Base-by-base conservation (phyloP, 2,113 vertebrate species). In the Oncorhynchus keta region DNA sequence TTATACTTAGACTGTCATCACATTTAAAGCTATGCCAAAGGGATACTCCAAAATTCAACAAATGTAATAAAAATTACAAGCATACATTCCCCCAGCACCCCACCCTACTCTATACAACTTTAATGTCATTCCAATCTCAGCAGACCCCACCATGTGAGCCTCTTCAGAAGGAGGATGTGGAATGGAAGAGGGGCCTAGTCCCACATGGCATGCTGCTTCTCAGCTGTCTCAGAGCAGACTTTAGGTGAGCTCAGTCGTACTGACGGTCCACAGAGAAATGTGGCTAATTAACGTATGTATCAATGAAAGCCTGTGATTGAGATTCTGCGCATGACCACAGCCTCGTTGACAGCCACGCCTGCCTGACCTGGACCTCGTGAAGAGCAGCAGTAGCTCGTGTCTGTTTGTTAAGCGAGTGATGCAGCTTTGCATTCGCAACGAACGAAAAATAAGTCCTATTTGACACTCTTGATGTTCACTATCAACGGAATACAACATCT, bases 231-330 rank as follows among this genome's bases (percentile, higher is more conserved):
- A 65, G 59, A 16, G 28, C 67, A 65, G 59, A 16, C 39, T 61
- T 18, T 49, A 48, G 22, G 64, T 48, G 24, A 64, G 45, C 32
- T 71, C 32, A 48, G 57, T 24, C 51, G 5, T 16, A 18, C 3
- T 55, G 51, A 3, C 51, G 14, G 16, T 4, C 57, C 35, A 57
- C 45, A 22, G 35, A 67, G 76, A 71, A 49, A 77, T 73, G 76
- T 72, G 35, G 68, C 68, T 64, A 77, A 71, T 77, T 71, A 61
- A 65, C 45, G 55, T 49, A 70, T 45, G 70, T 77, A 65, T 77
- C 35, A 77, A 77, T 77, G 76, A 77, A 70, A 70, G 68, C 57
- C 75, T 39, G 61, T 78, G 62, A 73, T 78, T 73, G 48, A 67
- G 61, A 78, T 78, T 28, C 70, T 65, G n/a, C 28, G 30, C 76